Base-by-base conservation (phyloP, 2,797 vertebrate genomes). In the Lateolabrax maculatus region DNA sequence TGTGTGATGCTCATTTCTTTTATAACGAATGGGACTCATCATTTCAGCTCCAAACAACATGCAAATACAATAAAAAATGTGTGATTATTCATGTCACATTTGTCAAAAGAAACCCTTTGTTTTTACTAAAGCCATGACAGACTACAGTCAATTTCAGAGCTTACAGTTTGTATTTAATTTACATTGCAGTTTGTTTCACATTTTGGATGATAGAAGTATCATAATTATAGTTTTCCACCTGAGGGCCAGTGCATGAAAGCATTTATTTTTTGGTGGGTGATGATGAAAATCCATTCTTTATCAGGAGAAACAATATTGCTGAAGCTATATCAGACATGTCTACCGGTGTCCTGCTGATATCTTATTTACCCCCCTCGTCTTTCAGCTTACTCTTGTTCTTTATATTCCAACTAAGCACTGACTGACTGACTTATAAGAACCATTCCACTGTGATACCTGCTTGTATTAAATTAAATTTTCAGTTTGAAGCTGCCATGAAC, bases 391-490 rank as follows among this genome's bases (percentile, higher is more conserved):
- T n/a, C 41, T 41, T 37, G 10, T 60, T 60, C 43, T 65, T 29
- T 51, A 43, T 21, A 6, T 36, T 53, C 53, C 16, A 25, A 71
- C 36, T 52, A 43, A 39, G 57, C n/a, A 16, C 39, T 16, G 48
- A 61, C n/a, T 9, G 31, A 73, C 25, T 67, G 23, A 67, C 23
- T 69, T 41, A 43, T 44, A 68, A 64, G 34, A 44, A 29, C 39
- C 29, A 23, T 74, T 72, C 62, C 65, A 27, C 66, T 41, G 61
- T 36, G 39, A 70, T 12, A 53, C 44, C 21, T 55, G 36, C 31
- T 62, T 27, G 46, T 81, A 76, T 83, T 70, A 70, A 75, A 83
- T 62, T 3, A 9, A 43, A 53, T 53, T 69, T 64, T 63, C 23
- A 34, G 48, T 67, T n/a, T 25, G 21, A 56, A 56, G 52, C 71